Evolutionary conservation across 2,888 invertebrate species (phyloP).

Genomic region (Drosophila ezoana): DNA sequence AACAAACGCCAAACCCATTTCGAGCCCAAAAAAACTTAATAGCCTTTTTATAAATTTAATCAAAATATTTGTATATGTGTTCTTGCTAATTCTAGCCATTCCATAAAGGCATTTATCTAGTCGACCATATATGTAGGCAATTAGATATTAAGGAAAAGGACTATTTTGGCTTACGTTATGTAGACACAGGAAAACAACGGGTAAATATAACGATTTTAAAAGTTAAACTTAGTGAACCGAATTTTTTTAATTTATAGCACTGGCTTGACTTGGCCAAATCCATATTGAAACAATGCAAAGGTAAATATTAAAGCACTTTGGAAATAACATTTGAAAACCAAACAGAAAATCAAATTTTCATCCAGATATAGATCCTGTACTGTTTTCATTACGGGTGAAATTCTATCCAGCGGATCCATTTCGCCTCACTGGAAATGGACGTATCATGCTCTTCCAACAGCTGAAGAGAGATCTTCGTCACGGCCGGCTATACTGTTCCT

Average conservation of each 20-base stretch:
- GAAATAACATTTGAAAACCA: not conserved
- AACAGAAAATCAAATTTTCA: not conserved
- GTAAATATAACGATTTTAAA: slow-evolving; percentile 86
- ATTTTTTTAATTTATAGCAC: slow-evolving; percentile 88
- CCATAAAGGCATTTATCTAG: slow-evolving; percentile 94
- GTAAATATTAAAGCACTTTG: slow-evolving; percentile 85
- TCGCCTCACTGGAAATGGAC: slow-evolving; percentile 96
- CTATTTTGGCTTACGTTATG: slow-evolving; percentile 97
- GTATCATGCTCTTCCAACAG: slow-evolving; percentile 98
- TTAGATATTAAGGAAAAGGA: slow-evolving; percentile 96
- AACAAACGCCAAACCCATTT: not conserved
- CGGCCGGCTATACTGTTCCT: slow-evolving; percentile 96
- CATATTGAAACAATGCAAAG: slow-evolving; percentile 96
- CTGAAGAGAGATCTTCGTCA: slow-evolving; percentile 97
- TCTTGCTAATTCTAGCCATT: slow-evolving; percentile 86
- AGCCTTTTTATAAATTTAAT: slow-evolving; percentile 2
- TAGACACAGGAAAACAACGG: slow-evolving; percentile 94
- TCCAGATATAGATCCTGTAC: slow-evolving; percentile 94
- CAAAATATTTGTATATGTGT: not conserved
- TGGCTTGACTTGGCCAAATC: slow-evolving; percentile 97
- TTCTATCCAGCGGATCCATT: slow-evolving; percentile 98
- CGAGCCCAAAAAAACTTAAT: not conserved
- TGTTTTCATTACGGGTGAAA: slow-evolving; percentile 98
- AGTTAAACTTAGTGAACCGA: not conserved
- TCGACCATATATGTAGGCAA: slow-evolving; percentile 96